A percentile compares a stretch with the other conserved stretches of the same genome.
Conservation (phyloP, 2,888 invertebrate genomes). For the Rhingia rostrata region DNA sequence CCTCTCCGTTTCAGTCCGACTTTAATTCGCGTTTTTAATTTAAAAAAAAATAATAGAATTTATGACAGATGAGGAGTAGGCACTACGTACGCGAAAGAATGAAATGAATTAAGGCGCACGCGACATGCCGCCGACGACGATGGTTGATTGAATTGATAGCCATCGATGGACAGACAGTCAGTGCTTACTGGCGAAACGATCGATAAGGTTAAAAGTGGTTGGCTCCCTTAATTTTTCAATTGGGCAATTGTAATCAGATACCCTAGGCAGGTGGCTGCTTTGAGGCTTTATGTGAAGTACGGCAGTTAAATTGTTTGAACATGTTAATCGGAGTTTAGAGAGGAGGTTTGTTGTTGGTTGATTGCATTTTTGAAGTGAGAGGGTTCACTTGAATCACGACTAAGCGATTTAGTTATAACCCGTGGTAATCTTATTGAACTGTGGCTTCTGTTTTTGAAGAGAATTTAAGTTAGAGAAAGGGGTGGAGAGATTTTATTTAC, state of each 20-base stretch:
- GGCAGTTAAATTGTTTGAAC: conserved; percentile 68
- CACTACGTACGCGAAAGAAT: neutral
- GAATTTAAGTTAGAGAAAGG: neutral
- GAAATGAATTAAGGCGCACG: conserved; percentile 55
- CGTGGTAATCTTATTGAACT: conserved; percentile 13
- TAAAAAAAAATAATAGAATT: conserved; percentile 10
- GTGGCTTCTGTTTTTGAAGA: conserved; percentile 28
- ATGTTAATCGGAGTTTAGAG: conserved; percentile 52
- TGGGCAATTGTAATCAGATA: conserved; percentile 69
- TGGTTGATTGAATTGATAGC: conserved; percentile 71
- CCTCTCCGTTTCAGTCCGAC: conserved; percentile 53
- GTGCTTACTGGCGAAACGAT: conserved; percentile 23
- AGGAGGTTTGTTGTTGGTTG: conserved; percentile 5
- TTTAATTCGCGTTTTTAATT: conserved; percentile 18
- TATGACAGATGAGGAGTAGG: conserved; percentile 13
- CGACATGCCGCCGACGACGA: conserved; percentile 42
- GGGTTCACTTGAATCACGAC: conserved; percentile 54
- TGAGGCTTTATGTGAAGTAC: conserved; percentile 9
- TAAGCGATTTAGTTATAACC: conserved; percentile 44
- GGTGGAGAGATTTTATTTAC: neutral
- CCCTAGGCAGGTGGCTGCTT: conserved; percentile 55
- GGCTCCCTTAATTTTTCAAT: conserved; percentile 56
- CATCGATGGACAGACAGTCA: conserved; percentile 38
- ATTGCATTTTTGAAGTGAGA: neutral
- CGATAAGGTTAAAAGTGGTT: conserved; percentile 63